A percentile compares a stretch with the other conserved stretches of the same genome.
Conservation (phyloP, 2,113 vertebrate species). For the Clarias magur region DNA sequence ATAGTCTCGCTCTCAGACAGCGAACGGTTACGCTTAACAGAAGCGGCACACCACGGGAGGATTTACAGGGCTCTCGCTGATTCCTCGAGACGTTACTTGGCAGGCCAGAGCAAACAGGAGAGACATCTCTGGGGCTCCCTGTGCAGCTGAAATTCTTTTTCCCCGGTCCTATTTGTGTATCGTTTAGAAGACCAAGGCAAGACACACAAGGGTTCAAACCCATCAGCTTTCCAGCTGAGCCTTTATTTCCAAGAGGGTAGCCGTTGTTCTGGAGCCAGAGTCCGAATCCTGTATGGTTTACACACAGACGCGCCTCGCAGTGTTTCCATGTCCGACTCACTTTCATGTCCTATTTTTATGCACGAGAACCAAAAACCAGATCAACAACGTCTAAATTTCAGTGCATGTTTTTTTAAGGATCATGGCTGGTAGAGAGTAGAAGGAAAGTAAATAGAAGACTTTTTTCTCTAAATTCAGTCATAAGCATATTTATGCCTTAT, state of each 20-base stretch:
- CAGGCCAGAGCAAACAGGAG: constrained; percentile 39
- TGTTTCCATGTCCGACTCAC: neutral
- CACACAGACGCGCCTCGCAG: neutral
- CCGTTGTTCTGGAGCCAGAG: constrained; percentile 7
- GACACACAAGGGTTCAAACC: constrained; percentile 19
- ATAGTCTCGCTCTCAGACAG: constrained; percentile 12
- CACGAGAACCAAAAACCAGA: neutral
- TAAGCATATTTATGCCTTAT: constrained; percentile 24
- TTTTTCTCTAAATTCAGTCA: neutral
- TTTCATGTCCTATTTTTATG: neutral
- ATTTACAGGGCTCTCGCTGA: constrained; percentile 36
- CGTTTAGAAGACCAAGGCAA: constrained; percentile 43
- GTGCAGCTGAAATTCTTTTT: constrained; percentile 7
- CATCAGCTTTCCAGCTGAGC: constrained; percentile 28
- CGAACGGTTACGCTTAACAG: constrained; percentile 35
- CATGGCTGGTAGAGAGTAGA: neutral
- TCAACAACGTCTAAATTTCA: neutral
- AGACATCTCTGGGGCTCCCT: constrained; percentile 37
- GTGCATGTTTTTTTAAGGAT: neutral
- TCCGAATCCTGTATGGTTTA: constrained; percentile 17
- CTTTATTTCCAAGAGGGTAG: constrained; percentile 27
- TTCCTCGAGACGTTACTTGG: constrained; percentile 44
- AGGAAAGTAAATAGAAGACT: neutral
- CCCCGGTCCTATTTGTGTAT: constrained; percentile 30
- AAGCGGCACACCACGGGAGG: constrained; percentile 37